Conservation (phyloP, 2,797 vertebrate species). For the Girardinus metallicus region DNA sequence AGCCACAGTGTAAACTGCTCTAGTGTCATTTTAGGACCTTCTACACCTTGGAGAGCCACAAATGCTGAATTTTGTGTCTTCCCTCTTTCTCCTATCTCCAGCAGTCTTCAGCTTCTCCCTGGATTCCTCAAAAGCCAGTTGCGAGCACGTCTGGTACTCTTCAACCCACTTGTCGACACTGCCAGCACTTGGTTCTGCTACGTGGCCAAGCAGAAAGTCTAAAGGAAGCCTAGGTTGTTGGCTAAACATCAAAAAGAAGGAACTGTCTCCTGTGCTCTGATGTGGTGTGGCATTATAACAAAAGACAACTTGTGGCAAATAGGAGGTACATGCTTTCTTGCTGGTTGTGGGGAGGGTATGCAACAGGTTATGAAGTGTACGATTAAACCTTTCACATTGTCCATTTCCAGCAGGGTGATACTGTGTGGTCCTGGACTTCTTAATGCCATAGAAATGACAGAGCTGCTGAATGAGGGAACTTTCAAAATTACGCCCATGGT, state of each 20-base stretch:
- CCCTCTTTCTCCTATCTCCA: too few relatives aligned
- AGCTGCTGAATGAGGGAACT: neutral
- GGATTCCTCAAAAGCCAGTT: too few relatives aligned
- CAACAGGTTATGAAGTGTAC: neutral
- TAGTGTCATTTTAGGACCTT: too few relatives aligned
- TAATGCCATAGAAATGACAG: neutral
- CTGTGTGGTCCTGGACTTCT: too few relatives aligned
- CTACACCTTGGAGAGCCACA: too few relatives aligned
- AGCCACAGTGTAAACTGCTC: too few relatives aligned
- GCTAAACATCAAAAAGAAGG: neutral
- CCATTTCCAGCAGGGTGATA: too few relatives aligned
- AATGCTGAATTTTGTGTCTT: too few relatives aligned
- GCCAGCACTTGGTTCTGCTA: neutral
- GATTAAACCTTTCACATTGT: neutral
- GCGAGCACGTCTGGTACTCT: neutral
- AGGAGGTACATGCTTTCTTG: neutral
- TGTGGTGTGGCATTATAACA: neutral
- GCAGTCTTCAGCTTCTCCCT: too few relatives aligned
- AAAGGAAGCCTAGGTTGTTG: neutral
- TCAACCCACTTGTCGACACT: neutral
- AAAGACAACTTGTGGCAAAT: too few relatives aligned
- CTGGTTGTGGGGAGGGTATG: neutral
- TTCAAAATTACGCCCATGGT: neutral
- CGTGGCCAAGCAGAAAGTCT: neutral
- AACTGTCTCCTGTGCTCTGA: neutral